A percentile compares a stretch with the other conserved stretches of the same genome.
Evolutionary conservation across 2,113 vertebrate genomes (phyloP).

Genomic region (Speoplatyrhinus poulsoni): DNA sequence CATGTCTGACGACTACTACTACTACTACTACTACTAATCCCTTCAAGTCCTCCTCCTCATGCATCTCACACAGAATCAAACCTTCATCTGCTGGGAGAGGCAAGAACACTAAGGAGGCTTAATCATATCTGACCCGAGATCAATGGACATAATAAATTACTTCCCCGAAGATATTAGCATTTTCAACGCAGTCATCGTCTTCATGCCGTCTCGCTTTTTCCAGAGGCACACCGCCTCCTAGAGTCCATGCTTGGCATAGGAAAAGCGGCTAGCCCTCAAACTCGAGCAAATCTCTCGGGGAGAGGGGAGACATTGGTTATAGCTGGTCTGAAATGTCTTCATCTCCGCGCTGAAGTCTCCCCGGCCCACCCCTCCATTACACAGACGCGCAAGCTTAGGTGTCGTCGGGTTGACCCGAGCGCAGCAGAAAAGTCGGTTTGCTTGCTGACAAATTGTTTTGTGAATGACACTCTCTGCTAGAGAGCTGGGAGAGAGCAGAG

Average conservation of each 20-base stretch:
- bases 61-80: slow-evolving; percentile 10
- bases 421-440: slow-evolving; percentile 7
- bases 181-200: slow-evolving; percentile 40
- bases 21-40: not conserved
- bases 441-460: slow-evolving; percentile 47
- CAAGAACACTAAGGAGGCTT: not conserved
- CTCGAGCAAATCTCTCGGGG: slow-evolving; percentile 9
- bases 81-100: not conserved
- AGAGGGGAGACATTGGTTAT: slow-evolving; percentile 46
- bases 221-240: not conserved
- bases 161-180: slow-evolving; percentile 33
- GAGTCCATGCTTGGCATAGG: slow-evolving; percentile 15
- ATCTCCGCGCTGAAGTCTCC: slow-evolving; percentile 46
- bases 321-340: slow-evolving; percentile 53
- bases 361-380: slow-evolving; percentile 26
- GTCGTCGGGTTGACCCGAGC: slow-evolving; percentile 15
- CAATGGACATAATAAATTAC: not conserved
- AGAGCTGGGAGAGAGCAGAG: too few relatives aligned
- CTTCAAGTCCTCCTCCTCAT: slow-evolving; percentile 6
- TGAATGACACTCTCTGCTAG: slow-evolving; percentile 32
- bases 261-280: slow-evolving; percentile 26
- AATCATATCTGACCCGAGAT: slow-evolving; percentile 7
- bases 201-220: slow-evolving; percentile 10
- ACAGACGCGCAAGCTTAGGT: slow-evolving; percentile 20
- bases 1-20: not conserved